Conservation (phyloP, 2,797 vertebrate genomes). For the Pteronotus mesoamericanus region DNA sequence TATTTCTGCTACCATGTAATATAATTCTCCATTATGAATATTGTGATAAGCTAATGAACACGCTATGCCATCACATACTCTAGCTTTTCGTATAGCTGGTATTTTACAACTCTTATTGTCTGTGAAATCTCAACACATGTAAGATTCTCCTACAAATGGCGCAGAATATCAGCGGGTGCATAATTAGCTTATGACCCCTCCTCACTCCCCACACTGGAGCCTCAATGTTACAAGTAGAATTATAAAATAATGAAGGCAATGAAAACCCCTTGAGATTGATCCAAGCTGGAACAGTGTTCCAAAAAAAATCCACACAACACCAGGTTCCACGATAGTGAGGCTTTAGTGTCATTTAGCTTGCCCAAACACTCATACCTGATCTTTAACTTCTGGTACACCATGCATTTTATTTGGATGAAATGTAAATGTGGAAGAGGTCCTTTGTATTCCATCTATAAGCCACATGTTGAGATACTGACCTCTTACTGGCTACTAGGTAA, state of each 20-base stretch:
- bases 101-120: background rate
- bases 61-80: slow-evolving; percentile 65
- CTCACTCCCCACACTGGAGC: background rate
- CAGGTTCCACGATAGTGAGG: background rate
- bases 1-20: slow-evolving; percentile 75
- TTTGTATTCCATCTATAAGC: background rate
- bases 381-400: slow-evolving; percentile 1
- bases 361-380: background rate
- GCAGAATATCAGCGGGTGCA: background rate
- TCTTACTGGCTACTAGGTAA: slow-evolving; percentile 44
- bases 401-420: slow-evolving; percentile 1
- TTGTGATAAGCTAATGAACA: slow-evolving; percentile 57
- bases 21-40: slow-evolving; percentile 66
- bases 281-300: background rate
- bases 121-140: background rate
- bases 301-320: background rate
- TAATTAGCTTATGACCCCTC: background rate
- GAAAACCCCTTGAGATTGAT: background rate
- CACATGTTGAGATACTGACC: slow-evolving; percentile 34
- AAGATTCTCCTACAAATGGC: background rate
- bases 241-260: background rate
- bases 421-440: slow-evolving; percentile 27
- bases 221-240: background rate
- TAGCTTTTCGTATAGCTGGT: slow-evolving; percentile 53
- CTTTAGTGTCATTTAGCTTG: background rate